Base-by-base conservation (phyloP, 2,888 invertebrate species). In the Anarsia innoxiella region DNA sequence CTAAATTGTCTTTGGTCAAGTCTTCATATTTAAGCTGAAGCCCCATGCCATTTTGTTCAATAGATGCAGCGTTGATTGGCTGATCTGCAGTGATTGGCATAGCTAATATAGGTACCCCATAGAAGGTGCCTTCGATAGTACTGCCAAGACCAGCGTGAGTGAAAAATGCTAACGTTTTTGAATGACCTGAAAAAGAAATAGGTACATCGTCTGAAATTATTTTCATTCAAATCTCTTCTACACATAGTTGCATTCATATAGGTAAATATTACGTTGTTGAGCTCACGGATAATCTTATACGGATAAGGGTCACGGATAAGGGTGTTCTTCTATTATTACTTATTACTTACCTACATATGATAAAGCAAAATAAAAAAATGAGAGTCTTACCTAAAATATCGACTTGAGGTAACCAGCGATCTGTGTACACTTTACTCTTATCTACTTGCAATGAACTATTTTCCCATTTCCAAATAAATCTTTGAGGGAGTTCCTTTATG, bases 391-490 rank as follows among this genome's bases (percentile, higher is more conserved):
- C 88, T 45, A 93, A 75, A 51, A 93, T 86, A 61, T 92, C 92
- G 39, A 88, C 85, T 65, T 93, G 93, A 0, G 93, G 92, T 56
- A 91, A 62, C 92, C 92, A 93, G 41, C 85, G 86, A 29, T 79
- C 78, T 4, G 87, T 66, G 62, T 87, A 86, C 4, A 93, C 74
- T 63, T 93, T 92, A 35, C 86, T 73, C 12, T 89, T 88, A 46
- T 90, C 82, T 16, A 78, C 72, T 0, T 80, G 70, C 8, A 8
- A 19, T 19, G 19, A 19, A 19, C 6, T 87, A 33, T 86, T 84
- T 59, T 93, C 93, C 90, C 91, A 93, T 80, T 92, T 93, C 93
- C 93, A 93, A 29, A 94, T 76, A 23, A 94, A 88, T 43, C 89
- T 87, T 46, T 92, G 87, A 1, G 91, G 88, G 12, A 93, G 68